Percentiles rank a stretch among this genome's conserved stretches.
phyloP scores from a whole-genome alignment of 2,888 invertebrate genomes.

The Drosophila mimica region DNA sequence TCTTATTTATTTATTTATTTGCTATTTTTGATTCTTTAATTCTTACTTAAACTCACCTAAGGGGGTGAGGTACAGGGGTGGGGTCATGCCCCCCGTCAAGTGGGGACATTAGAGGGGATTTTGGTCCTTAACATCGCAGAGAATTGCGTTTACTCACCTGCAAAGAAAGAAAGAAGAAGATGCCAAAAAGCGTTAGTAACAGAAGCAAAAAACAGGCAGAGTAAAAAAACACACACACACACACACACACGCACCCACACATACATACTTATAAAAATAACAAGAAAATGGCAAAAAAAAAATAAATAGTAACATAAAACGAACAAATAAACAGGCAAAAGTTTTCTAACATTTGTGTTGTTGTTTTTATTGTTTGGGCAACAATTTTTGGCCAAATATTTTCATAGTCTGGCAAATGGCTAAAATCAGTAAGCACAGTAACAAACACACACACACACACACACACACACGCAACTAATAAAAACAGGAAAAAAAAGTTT shows the following conservation, averaged over 20 bases:
- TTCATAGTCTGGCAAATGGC: constrained; percentile 53
- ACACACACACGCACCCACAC: neutral
- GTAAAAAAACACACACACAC: neutral
- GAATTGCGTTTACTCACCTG: constrained; percentile 77
- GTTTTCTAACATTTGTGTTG: constrained; percentile 9
- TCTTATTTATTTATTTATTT: constrained; percentile 24
- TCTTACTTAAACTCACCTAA: constrained; percentile 50
- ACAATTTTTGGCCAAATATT: constrained; percentile 50
- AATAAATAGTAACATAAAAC: constrained; percentile 16
- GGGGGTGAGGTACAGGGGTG: neutral
- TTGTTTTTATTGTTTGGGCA: constrained; percentile 15
- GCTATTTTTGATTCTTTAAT: constrained; percentile 11
- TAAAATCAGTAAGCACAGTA: neutral
- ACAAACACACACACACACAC: neutral
- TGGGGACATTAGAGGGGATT: constrained; percentile 66
- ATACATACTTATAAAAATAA: constrained; percentile 12
- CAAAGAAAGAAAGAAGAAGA: constrained; percentile 42
- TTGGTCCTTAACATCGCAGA: constrained; percentile 58
- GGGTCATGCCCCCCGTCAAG: neutral
- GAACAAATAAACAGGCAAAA: constrained; percentile 42
- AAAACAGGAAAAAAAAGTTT: constrained; percentile 52
- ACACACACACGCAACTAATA: constrained; percentile 5
- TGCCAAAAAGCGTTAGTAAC: constrained; percentile 35
- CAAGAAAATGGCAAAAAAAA: constrained; percentile 29
- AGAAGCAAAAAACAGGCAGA: constrained; percentile 10